phyloP scores from a whole-genome alignment of 2,888 invertebrate species.

The Itoplectis maculator region DNA sequence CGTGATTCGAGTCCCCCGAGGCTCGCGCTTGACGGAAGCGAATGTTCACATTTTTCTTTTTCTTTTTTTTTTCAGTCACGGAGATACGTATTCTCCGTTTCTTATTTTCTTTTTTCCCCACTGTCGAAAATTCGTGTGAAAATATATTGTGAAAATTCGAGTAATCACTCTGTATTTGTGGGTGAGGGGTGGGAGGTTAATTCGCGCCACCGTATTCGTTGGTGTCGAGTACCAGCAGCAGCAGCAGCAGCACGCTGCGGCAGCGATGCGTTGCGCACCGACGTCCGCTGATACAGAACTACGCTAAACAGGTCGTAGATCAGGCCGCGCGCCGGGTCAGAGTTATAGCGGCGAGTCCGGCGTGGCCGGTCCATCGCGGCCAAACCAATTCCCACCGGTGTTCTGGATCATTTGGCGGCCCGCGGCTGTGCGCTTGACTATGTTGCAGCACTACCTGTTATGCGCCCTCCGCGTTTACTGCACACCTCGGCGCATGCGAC shows the following conservation, averaged over 20 bases:
- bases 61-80: constrained; percentile 7
- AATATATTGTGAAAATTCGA: no score
- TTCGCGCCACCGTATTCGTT: constrained; percentile 42
- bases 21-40: constrained; percentile 9
- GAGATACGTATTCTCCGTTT: background rate
- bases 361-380: constrained; percentile 73
- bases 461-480: constrained; percentile 71
- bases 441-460: constrained; percentile 32
- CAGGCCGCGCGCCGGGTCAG: constrained; percentile 79
- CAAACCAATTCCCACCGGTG: constrained; percentile 83
- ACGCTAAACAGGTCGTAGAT: constrained; percentile 85
- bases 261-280: constrained; percentile 64
- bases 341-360: constrained; percentile 78
- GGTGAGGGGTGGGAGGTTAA: constrained; percentile 36
- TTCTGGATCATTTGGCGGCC: constrained; percentile 84
- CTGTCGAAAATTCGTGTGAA: no score
- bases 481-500: constrained; percentile 60
- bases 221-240: constrained; percentile 45
- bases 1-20: constrained; percentile 33
- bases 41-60: background rate
- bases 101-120: no score
- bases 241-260: constrained; percentile 45
- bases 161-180: constrained; percentile 28
- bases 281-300: constrained; percentile 83
- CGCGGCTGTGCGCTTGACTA: constrained; percentile 78